phyloP scores from a whole-genome alignment of 2,888 invertebrate species.

The Drosophila differens region DNA sequence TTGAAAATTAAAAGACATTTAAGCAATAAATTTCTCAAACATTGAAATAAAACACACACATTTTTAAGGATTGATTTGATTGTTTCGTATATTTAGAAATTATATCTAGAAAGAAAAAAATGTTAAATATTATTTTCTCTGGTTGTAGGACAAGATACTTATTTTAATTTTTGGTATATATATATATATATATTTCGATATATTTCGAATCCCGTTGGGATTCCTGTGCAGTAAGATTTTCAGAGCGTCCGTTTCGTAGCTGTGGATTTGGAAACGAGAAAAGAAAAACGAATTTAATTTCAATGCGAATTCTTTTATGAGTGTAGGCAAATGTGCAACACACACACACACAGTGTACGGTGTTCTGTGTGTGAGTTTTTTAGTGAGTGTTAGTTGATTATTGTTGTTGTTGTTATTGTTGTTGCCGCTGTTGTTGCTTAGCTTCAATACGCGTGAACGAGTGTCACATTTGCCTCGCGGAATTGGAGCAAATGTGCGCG shows the following conservation, averaged over 20 bases:
- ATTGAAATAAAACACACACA: not conserved
- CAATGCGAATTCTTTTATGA: not conserved
- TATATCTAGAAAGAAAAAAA: not conserved
- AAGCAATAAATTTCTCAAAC: not conserved
- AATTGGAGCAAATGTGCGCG: constrained; percentile 77
- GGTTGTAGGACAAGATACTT: fast-evolving
- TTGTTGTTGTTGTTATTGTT: constrained; percentile 7
- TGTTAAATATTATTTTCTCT: not conserved
- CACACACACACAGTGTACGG: not conserved
- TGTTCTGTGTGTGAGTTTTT: not conserved
- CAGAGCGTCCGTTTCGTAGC: not conserved
- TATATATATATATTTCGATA: not conserved
- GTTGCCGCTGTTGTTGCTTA: constrained; percentile 4
- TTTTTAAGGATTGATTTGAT: not conserved
- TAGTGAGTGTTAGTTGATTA: not conserved
- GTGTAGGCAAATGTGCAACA: constrained; percentile 42
- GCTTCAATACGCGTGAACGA: constrained; percentile 43
- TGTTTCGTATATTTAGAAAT: not conserved
- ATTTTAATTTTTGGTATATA: not conserved
- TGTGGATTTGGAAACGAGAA: not conserved
- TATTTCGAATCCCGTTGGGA: not conserved
- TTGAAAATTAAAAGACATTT: not conserved
- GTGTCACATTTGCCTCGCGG: constrained; percentile 75
- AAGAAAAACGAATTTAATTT: not conserved
- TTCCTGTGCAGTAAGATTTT: not conserved